Evolutionary conservation across 2,888 invertebrate genomes (phyloP).

Genomic region (Sphecodes monilicornis): DNA sequence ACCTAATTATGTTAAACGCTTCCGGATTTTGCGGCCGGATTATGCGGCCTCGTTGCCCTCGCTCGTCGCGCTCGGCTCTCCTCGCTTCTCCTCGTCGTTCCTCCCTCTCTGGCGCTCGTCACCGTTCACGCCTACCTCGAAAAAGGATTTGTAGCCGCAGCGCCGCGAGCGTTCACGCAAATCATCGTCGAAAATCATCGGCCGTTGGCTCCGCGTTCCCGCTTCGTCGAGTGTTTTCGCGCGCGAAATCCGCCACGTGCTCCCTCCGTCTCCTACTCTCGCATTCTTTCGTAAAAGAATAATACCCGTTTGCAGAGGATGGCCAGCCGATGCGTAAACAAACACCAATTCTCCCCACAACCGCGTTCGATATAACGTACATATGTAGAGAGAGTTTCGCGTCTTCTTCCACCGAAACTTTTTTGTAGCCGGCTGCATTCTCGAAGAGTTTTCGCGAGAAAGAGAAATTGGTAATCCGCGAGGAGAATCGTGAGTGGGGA

Average conservation of each 20-base stretch:
- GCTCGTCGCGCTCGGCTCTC: constrained; percentile 44
- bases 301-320: too few species aligned
- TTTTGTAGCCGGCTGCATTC: not conserved
- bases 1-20: constrained; percentile 84
- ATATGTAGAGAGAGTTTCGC: too few species aligned
- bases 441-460: not conserved
- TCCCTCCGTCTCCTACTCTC: not conserved
- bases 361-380: too few species aligned
- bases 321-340: too few species aligned
- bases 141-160: constrained; percentile 64
- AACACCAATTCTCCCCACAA: too few species aligned
- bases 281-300: not conserved
- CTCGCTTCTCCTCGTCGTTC: constrained; percentile 26
- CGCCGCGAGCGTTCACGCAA: constrained; percentile 38
- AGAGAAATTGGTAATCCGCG: not conserved
- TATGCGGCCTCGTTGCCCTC: constrained; percentile 75
- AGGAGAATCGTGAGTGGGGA: not conserved
- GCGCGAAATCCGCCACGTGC: not conserved
- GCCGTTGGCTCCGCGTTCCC: not conserved
- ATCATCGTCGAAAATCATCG: constrained; percentile 47
- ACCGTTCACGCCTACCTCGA: constrained; percentile 35
- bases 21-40: constrained; percentile 83
- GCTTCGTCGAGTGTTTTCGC: not conserved
- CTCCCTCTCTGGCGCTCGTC: constrained; percentile 22
- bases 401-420: not conserved